Base-by-base conservation (phyloP, 2,797 vertebrate species). In the Chloroceryle amazona region DNA sequence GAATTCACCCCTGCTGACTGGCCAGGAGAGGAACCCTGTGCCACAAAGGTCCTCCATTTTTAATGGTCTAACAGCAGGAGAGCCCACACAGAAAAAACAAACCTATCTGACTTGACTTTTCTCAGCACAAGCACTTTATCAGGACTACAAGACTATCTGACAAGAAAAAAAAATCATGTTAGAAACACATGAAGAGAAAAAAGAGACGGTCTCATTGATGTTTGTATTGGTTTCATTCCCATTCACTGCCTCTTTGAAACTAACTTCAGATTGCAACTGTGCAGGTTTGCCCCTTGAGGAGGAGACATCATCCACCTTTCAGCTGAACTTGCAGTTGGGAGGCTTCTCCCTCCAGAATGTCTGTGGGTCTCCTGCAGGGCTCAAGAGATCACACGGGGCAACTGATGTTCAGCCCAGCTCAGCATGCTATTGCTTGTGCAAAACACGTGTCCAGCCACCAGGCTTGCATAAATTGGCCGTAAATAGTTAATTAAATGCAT, bases 401-500 rank as follows among this genome's bases (percentile, higher is more conserved):
- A 31, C 73, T 23, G 49, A 71, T 90, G 73, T 71, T 91, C 18
- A 0, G 92, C 49, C 86, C 60, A 46, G 78, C 94, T 96, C 86
- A 82, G 83, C 93, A 35, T 89, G 95, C 85, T 83, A 44, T 90
- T 89, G 88, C 95, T 92, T 86, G 94, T 91, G 87, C 91, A 92
- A 96, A 96, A 95, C 93, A 96, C 94, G 93, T 88, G 91, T 93
- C 96, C 89, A 95, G 94, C 92, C 88, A 94, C 93, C 84, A 93
- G 94, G 55, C 92, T 81, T 81, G 94, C 90, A 95, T 95, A 97
- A 97, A 97, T 91, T 72, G 88, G 83, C 84, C 95, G 86, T 86
- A 97, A 96, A 96, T 94, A 97, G 93, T 96, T 96, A 97, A 98
- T 97, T 96, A 97, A 96, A 96, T 89, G 92, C 95, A 96, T 97